These are phyloP conservation scores for Eulimnadia texana DNA, from an alignment of 1,140 invertebrate genomes.

Conservation along the genomic window DNA sequence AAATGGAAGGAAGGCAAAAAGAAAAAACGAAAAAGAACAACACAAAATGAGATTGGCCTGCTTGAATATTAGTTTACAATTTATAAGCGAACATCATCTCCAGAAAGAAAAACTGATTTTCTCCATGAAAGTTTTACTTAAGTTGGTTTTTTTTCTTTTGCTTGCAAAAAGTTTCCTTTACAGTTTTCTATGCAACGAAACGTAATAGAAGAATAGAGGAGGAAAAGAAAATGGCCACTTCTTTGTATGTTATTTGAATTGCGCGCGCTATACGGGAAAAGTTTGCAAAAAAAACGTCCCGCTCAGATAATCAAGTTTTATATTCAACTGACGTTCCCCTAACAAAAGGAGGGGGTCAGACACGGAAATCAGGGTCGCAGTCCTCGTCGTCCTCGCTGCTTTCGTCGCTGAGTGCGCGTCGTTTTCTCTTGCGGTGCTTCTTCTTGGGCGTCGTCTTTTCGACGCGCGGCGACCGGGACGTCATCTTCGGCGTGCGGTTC, in stretches of 20 bases:
- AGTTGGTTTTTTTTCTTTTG: too few species aligned
- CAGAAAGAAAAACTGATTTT: not conserved
- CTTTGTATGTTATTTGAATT: too few species aligned
- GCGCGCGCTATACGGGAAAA: too few species aligned
- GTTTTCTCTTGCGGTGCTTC: slow-evolving; percentile 48
- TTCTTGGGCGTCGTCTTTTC: slow-evolving; percentile 41
- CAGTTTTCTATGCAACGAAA: too few species aligned
- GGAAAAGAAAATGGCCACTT: not conserved
- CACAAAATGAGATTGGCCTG: not conserved
- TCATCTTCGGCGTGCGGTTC: slow-evolving; percentile 9
- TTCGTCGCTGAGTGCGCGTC: slow-evolving; percentile 37
- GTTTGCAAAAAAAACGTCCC: too few species aligned
- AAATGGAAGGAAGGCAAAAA: not conserved
- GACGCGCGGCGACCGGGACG: slow-evolving; percentile 38
- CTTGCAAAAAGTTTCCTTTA: too few species aligned
- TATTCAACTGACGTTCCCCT: too few species aligned
- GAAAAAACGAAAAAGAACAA: not conserved
- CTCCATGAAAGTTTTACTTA: too few species aligned
- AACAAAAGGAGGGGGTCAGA: slow-evolving; percentile 18
- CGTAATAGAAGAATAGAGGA: not conserved
- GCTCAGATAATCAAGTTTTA: too few species aligned
- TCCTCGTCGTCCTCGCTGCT: slow-evolving; percentile 44
- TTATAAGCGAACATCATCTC: too few species aligned
- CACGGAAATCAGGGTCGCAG: slow-evolving; percentile 49
- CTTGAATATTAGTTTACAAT: not conserved